A percentile compares a stretch with the other conserved stretches of the same genome.
Evolutionary conservation across 2,888 invertebrate genomes (phyloP).

Genomic region (Eumacrocentrus americanus): DNA sequence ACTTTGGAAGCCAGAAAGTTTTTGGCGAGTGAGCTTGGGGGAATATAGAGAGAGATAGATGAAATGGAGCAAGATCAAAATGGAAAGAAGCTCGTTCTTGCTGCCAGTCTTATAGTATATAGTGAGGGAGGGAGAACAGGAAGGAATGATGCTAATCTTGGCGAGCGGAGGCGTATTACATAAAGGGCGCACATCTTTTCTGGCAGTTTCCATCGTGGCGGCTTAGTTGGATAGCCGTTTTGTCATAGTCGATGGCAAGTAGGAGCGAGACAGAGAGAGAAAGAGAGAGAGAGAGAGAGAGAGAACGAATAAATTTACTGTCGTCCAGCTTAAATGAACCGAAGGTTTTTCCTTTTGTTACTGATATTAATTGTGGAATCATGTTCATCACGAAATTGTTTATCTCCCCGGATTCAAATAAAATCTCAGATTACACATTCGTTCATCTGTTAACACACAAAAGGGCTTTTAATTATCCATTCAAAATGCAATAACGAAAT

Average conservation of each 20-base stretch:
- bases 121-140: neutral
- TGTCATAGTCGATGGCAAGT: too few relatives aligned
- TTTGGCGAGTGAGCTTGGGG: neutral
- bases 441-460: too few relatives aligned
- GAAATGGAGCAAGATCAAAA: slow-evolving; percentile 29
- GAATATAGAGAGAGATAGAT: slow-evolving; percentile 2
- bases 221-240: too few relatives aligned
- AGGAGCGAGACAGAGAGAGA: too few relatives aligned
- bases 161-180: slow-evolving; percentile 48
- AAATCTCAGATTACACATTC: too few relatives aligned
- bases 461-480: too few relatives aligned
- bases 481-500: too few relatives aligned
- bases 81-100: slow-evolving; percentile 1
- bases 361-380: too few relatives aligned
- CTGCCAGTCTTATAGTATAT: neutral
- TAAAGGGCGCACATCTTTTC: slow-evolving; percentile 51
- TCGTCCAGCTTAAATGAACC: slow-evolving; percentile 28
- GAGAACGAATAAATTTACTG: slow-evolving; percentile 42
- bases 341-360: too few relatives aligned
- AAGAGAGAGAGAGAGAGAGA: too few relatives aligned
- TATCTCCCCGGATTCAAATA: too few relatives aligned
- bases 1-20: slow-evolving; percentile 19
- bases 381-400: too few relatives aligned
- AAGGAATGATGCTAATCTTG: slow-evolving; percentile 48
- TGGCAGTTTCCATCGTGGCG: slow-evolving; percentile 36